These are phyloP conservation scores for Eriosoma lanigerum DNA, from an alignment of 1,140 invertebrate species.

Conservation along the genomic window DNA sequence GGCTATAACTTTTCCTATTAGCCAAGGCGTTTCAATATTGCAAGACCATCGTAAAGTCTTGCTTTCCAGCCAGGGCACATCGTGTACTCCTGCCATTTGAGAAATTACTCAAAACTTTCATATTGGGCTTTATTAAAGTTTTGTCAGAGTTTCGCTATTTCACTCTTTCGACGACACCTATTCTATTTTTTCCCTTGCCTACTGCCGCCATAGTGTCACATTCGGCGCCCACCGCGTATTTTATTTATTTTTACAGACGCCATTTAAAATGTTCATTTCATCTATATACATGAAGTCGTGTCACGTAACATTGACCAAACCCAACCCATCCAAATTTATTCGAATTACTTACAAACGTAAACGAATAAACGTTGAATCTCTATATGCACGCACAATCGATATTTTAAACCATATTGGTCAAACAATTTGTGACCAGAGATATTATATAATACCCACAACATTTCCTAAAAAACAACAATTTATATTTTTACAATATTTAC, in stretches of 20 bases:
- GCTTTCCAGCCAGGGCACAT: constrained; percentile 31
- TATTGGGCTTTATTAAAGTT: constrained; percentile 51
- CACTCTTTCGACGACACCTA: constrained; percentile 26
- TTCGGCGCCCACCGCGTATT: background rate
- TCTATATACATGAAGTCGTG: background rate
- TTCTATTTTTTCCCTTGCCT: background rate
- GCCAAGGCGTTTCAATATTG: constrained; percentile 48
- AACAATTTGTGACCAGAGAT: too few species aligned
- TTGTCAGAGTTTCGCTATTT: constrained; percentile 38
- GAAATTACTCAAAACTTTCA: constrained; percentile 51
- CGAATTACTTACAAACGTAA: too few species aligned
- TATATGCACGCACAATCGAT: too few species aligned
- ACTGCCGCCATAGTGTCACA: too few species aligned
- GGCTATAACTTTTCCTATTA: constrained; percentile 49
- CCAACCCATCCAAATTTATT: background rate
- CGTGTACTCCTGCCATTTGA: constrained; percentile 17
- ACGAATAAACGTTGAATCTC: too few species aligned
- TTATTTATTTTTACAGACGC: constrained; percentile 6
- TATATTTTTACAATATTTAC: too few species aligned
- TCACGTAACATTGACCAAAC: constrained; percentile 29
- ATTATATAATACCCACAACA: too few species aligned
- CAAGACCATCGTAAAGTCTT: constrained; percentile 44
- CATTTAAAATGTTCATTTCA: constrained; percentile 2
- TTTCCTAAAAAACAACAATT: too few species aligned
- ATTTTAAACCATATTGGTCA: too few species aligned